phyloP scores from a whole-genome alignment of 1,140 invertebrate genomes.

The Bombus pascuorum region DNA sequence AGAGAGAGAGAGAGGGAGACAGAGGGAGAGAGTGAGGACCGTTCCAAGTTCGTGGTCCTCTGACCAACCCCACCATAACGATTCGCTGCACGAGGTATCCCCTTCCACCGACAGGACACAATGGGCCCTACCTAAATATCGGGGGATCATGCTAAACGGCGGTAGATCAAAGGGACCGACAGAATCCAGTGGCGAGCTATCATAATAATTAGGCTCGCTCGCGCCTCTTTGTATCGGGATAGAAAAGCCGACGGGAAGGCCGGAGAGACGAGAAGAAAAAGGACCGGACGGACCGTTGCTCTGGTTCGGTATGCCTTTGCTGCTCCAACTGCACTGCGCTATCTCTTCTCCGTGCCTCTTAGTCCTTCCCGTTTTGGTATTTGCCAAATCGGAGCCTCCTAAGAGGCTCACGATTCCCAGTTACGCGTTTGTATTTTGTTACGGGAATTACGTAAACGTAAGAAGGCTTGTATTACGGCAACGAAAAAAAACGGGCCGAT shows the following conservation, averaged over 20 bases:
- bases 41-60: slow-evolving; percentile 1
- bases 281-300: slow-evolving; percentile 41
- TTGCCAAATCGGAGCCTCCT: slow-evolving; percentile 77
- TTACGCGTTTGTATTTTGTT: background rate
- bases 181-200: slow-evolving; percentile 82
- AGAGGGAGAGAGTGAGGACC: background rate
- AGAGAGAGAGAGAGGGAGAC: no score
- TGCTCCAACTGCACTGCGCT: background rate
- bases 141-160: slow-evolving; percentile 81
- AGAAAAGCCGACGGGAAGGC: slow-evolving; percentile 77
- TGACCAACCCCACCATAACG: slow-evolving; percentile 27
- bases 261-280: slow-evolving; percentile 65
- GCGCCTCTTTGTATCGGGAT: slow-evolving; percentile 82
- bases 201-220: slow-evolving; percentile 82
- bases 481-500: no score
- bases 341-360: background rate
- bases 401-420: slow-evolving; percentile 76
- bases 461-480: no score
- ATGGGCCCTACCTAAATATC: slow-evolving; percentile 77
- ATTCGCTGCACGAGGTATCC: slow-evolving; percentile 34
- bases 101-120: slow-evolving; percentile 50
- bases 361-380: background rate
- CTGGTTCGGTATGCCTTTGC: slow-evolving; percentile 22
- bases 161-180: slow-evolving; percentile 81
- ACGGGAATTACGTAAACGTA: background rate